Conservation (phyloP, 1,140 invertebrate genomes). For the Drosophila ficusphila region DNA sequence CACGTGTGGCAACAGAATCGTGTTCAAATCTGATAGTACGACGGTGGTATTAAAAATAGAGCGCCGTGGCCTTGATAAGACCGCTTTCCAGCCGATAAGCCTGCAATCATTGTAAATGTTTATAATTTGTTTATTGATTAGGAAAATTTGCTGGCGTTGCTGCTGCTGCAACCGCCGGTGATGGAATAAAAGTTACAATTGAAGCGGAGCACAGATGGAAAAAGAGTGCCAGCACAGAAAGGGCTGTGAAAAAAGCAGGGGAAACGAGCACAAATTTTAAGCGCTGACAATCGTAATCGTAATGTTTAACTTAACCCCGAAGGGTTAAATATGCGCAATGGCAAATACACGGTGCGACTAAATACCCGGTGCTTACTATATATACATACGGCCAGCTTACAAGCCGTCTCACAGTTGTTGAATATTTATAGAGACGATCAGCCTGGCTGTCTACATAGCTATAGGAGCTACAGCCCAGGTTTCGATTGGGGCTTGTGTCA, state of each 20-base stretch:
- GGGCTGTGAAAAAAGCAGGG: conserved; percentile 24
- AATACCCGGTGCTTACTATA: conserved; percentile 11
- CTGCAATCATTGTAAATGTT: conserved; percentile 74
- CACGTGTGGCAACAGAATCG: conserved; percentile 53
- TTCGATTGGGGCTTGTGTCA: conserved; percentile 47
- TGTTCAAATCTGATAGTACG: conserved; percentile 4
- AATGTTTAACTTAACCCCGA: conserved; percentile 78
- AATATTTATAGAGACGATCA: conserved; percentile 65
- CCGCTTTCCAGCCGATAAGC: conserved; percentile 54
- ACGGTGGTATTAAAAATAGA: conserved; percentile 56
- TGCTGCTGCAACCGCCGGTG: conserved; percentile 11
- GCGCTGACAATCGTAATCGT: conserved; percentile 66
- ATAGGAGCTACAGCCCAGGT: background rate
- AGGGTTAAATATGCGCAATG: conserved; percentile 78
- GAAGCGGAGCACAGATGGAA: conserved; percentile 1
- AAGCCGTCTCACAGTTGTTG: conserved; percentile 61
- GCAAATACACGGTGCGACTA: conserved; percentile 53
- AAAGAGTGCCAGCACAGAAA: background rate
- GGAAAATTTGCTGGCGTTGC: conserved; percentile 19
- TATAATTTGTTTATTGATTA: conserved; percentile 75
- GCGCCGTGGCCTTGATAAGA: conserved; percentile 61
- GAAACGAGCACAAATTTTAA: conserved; percentile 62
- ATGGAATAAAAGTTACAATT: conserved; percentile 8
- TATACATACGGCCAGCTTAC: conserved; percentile 18
- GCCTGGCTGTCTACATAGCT: background rate